A percentile compares a stretch with the other conserved stretches of the same genome.
phyloP scores from a whole-genome alignment of 2,113 vertebrate genomes.

The Anguilla japonica region DNA sequence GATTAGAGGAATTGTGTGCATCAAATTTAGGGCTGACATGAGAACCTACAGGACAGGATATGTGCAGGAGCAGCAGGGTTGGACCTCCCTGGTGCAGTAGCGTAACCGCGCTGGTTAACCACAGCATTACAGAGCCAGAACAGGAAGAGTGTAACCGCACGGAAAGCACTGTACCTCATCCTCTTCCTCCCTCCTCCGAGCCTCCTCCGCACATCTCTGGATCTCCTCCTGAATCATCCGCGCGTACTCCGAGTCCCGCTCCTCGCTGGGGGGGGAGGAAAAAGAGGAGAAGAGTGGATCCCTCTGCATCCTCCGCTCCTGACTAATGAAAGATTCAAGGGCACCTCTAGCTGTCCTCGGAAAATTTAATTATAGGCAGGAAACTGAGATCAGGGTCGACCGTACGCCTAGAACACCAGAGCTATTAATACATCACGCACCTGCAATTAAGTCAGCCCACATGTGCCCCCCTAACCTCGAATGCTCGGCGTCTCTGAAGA shows the following conservation, averaged over 20 bases:
- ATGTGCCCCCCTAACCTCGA: too few relatives aligned
- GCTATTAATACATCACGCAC: not conserved
- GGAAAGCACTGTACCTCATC: conserved; percentile 35
- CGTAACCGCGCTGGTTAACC: not conserved
- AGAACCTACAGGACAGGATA: too few relatives aligned
- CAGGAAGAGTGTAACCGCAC: not conserved
- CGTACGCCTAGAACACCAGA: not conserved
- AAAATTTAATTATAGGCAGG: not conserved
- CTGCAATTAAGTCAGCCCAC: too few relatives aligned
- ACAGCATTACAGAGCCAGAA: not conserved
- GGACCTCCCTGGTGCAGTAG: too few relatives aligned
- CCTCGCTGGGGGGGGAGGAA: conserved; percentile 18
- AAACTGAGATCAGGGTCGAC: too few relatives aligned
- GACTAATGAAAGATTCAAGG: not conserved
- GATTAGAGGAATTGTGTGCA: too few relatives aligned
- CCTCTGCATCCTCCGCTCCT: not conserved
- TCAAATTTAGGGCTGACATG: too few relatives aligned
- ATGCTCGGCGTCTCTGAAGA: too few relatives aligned
- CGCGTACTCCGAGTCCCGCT: conserved; percentile 30
- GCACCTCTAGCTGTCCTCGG: not conserved
- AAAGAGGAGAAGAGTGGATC: not conserved
- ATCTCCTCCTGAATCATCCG: conserved; percentile 37
- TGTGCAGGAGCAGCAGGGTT: too few relatives aligned
- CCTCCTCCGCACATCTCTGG: conserved; percentile 23
- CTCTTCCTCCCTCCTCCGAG: conserved; percentile 22